phyloP scores from a whole-genome alignment of 2,113 vertebrate genomes.

The Paedocypris sp. region DNA sequence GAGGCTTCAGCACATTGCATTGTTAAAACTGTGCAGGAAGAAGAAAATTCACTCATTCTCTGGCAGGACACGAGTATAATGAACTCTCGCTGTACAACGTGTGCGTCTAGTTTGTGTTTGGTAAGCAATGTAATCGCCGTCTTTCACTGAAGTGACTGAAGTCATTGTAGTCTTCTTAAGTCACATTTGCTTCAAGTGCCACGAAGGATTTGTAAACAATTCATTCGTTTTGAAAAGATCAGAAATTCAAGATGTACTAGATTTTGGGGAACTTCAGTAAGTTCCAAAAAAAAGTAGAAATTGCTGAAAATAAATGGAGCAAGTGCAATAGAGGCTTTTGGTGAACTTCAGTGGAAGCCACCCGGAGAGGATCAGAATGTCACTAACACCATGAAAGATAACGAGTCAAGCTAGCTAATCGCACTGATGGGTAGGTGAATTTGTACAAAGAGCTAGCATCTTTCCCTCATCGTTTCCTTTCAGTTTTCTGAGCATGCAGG shows the following conservation, averaged over 20 bases:
- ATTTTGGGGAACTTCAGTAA: neutral
- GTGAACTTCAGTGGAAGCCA: neutral
- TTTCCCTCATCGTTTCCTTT: constrained; percentile 1
- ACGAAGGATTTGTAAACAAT: too few species aligned
- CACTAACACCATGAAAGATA: constrained; percentile 7
- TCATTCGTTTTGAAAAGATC: too few species aligned
- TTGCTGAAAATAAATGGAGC: neutral
- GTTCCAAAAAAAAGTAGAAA: neutral
- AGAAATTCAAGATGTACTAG: too few species aligned
- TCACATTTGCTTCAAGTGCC: too few species aligned
- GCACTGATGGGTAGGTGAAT: constrained; percentile 4
- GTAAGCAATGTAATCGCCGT: too few species aligned
- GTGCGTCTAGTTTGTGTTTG: too few species aligned
- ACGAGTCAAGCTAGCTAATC: constrained; percentile 16
- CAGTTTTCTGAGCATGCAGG: neutral
- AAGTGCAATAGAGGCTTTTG: neutral
- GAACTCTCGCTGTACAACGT: too few species aligned
- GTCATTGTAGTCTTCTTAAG: too few species aligned
- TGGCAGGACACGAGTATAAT: too few species aligned
- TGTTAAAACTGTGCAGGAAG: neutral
- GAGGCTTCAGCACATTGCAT: neutral
- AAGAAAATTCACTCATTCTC: too few species aligned
- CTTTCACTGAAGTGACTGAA: too few species aligned
- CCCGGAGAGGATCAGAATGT: constrained; percentile 12
- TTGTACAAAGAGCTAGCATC: neutral